Base-by-base conservation (phyloP, 92 coral and sea anemone species). In the Porites lobata region DNA sequence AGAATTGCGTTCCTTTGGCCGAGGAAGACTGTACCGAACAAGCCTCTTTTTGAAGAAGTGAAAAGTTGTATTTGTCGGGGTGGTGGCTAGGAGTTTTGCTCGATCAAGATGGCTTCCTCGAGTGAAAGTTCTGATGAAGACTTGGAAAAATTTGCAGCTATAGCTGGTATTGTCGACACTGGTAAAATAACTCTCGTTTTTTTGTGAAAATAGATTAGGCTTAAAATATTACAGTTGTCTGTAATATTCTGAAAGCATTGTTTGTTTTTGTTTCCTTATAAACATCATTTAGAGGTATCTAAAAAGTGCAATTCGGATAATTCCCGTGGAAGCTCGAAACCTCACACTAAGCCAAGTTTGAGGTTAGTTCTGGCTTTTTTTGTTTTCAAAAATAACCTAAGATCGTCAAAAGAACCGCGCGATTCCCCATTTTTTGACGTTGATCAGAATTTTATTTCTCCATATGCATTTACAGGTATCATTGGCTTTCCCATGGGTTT, bases 91-190 rank as follows among this genome's bases (percentile, higher is more conserved):
- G 43, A 8, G 5, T 3, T 57, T 38, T 38, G 47, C 4, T 38
- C 7, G 6, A 4, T 68, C 87, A 95, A 91, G 61, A 95, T 95
- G 98, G 98, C 95, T 86, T 72, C 96, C 67, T 87, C 93, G 5
- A 80, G 73, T 18, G 84, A 93, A 32, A 87, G 94, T 17, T 90
- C 91, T 11, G 96, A 94, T 21, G 98, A 95, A 76, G 94, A 93
- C 43, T 87, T 88, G 75, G 93, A 84, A 38, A 88, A 91, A 73
- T 86, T 95, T 79, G 94, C 98, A 20, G 93, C 80, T 19, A 80
- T 95, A 26, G 96, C 93, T 8, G 87, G 72, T n/a, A 83, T 88
- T n/a, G 96, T 90, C 51, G 77, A 82, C 50, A 67, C 89, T 82
- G 98, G 98, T 94, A 53, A 64, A 26, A 56, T 29, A 24, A 26